Conservation (phyloP, 2,888 invertebrate species). For the Clepsis dumicolana region DNA sequence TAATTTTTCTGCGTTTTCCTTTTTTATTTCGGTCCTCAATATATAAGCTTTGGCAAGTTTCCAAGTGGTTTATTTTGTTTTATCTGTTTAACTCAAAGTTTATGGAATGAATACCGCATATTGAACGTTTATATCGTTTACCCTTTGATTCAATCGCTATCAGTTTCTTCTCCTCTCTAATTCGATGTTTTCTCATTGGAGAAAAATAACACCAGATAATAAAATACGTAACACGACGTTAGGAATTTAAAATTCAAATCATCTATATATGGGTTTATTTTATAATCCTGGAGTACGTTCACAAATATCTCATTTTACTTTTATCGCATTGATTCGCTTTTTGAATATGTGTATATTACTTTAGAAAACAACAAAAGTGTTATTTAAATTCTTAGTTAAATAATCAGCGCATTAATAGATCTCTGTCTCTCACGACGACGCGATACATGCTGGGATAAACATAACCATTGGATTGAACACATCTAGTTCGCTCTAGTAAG, state of each 20-base stretch:
- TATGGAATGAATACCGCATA: slow-evolving; percentile 44
- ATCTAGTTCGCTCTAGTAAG: slow-evolving; percentile 31
- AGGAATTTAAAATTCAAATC: too few species aligned
- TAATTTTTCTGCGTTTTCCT: slow-evolving; percentile 37
- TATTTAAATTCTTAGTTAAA: too few species aligned
- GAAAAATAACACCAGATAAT: background rate
- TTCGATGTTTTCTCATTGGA: background rate
- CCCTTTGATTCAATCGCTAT: slow-evolving; percentile 8
- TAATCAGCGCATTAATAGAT: too few species aligned
- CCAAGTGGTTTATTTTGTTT: slow-evolving; percentile 53
- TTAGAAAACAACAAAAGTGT: too few species aligned
- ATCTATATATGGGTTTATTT: too few species aligned
- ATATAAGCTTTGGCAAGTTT: slow-evolving; percentile 53
- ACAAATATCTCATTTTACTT: too few species aligned
- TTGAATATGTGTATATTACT: too few species aligned
- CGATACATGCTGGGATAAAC: slow-evolving; percentile 2
- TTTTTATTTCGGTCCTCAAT: slow-evolving; percentile 46
- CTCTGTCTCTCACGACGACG: background rate
- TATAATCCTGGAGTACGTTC: too few species aligned
- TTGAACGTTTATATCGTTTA: slow-evolving; percentile 54
- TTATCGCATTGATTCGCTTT: too few species aligned
- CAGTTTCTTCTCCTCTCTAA: too few species aligned
- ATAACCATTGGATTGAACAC: slow-evolving; percentile 13
- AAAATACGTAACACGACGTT: too few species aligned
- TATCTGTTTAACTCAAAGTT: slow-evolving; percentile 56